phyloP scores from a whole-genome alignment of 1,140 invertebrate species.

The Batillaria attramentaria region DNA sequence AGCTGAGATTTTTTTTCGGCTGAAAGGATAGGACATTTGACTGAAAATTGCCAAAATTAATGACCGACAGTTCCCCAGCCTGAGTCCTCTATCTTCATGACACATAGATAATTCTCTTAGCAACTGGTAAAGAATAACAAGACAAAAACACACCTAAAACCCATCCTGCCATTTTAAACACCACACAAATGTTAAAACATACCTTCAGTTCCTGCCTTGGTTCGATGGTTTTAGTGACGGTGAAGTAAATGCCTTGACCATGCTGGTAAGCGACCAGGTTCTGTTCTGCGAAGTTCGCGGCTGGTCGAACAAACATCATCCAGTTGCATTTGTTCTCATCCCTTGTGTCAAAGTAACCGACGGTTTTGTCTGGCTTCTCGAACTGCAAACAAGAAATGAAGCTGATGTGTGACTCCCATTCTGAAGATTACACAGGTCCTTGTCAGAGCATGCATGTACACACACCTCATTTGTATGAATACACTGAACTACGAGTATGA shows the following conservation, averaged over 20 bases:
- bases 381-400: slow-evolving; percentile 44
- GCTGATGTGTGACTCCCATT: neutral
- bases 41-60: too few relatives aligned
- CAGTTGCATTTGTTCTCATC: slow-evolving; percentile 70
- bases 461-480: too few relatives aligned
- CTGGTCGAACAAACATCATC: slow-evolving; percentile 70
- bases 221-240: slow-evolving; percentile 64
- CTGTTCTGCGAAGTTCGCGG: slow-evolving; percentile 63
- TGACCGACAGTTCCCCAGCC: too few relatives aligned
- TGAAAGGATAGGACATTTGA: too few relatives aligned
- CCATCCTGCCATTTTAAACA: neutral
- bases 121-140: too few relatives aligned
- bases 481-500: too few relatives aligned
- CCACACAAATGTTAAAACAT: neutral
- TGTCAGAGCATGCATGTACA: too few relatives aligned
- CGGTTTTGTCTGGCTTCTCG: slow-evolving; percentile 47
- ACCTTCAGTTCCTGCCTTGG: slow-evolving; percentile 67
- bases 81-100: too few relatives aligned
- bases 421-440: neutral
- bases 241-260: slow-evolving; percentile 62
- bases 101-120: too few relatives aligned
- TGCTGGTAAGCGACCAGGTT: slow-evolving; percentile 68
- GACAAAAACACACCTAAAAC: neutral
- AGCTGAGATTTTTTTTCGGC: too few relatives aligned
- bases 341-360: slow-evolving; percentile 58